phyloP scores from a whole-genome alignment of 2,797 vertebrate genomes.

The Vespertilio murinus region DNA sequence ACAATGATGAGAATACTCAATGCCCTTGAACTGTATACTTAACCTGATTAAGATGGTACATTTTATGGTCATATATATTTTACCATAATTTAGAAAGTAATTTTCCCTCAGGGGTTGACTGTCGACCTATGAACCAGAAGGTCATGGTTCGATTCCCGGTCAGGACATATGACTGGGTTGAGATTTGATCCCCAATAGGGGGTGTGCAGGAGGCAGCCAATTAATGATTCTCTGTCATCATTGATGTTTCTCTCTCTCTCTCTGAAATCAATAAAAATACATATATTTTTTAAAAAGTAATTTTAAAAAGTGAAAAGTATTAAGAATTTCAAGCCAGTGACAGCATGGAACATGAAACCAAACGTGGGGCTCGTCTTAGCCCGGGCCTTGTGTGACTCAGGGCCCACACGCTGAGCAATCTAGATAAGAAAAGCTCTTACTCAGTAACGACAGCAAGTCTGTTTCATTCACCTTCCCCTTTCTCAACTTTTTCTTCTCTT shows the following conservation, averaged over 20 bases:
- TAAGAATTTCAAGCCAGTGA: neutral
- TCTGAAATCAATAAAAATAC: neutral
- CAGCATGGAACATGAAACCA: neutral
- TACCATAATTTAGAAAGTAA: neutral
- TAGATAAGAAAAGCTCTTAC: neutral
- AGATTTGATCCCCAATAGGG: too few relatives aligned
- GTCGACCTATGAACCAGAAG: too few relatives aligned
- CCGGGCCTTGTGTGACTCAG: neutral
- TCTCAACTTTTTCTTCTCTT: neutral
- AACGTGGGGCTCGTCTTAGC: accelerated
- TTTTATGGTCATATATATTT: neutral
- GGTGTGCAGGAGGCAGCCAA: too few relatives aligned
- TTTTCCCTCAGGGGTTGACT: too few relatives aligned
- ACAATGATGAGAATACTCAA: neutral
- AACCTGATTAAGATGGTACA: neutral
- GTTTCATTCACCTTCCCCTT: neutral
- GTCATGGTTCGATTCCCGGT: too few relatives aligned
- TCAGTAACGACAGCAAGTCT: neutral
- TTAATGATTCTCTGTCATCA: too few relatives aligned
- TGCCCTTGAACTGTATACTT: neutral
- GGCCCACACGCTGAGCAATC: accelerated
- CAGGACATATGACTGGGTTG: too few relatives aligned
- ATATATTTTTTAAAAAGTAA: neutral
- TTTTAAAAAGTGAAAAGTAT: neutral
- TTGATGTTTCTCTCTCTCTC: too few relatives aligned